A percentile compares a stretch with the other conserved stretches of the same genome.
phyloP scores from a whole-genome alignment of 2,888 invertebrate genomes.

The Lepidochrysops patricia region DNA sequence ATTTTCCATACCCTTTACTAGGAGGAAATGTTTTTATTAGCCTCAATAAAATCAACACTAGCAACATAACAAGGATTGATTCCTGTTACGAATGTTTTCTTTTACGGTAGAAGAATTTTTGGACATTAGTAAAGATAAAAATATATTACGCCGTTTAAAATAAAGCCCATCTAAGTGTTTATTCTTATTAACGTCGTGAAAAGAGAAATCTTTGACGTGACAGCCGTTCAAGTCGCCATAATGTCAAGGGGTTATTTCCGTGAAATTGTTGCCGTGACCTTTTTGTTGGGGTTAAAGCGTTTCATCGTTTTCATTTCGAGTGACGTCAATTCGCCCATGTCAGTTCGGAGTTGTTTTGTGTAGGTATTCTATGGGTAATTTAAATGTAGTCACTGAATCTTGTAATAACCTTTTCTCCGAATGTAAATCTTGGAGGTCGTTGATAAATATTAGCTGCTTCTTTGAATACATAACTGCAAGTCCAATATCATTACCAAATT shows the following conservation, averaged over 20 bases:
- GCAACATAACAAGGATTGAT: too few relatives aligned
- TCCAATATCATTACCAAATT: too few relatives aligned
- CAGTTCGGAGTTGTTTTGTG: neutral
- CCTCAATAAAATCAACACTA: too few relatives aligned
- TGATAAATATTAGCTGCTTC: too few relatives aligned
- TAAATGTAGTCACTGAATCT: neutral
- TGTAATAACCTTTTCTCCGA: neutral
- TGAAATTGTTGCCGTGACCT: constrained; percentile 29
- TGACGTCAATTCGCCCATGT: constrained; percentile 9
- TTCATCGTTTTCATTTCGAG: constrained; percentile 17
- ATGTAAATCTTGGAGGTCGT: too few relatives aligned
- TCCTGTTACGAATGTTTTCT: too few relatives aligned
- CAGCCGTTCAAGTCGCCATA: constrained; percentile 21
- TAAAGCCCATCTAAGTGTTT: neutral
- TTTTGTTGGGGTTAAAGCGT: constrained; percentile 28
- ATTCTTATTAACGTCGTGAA: constrained; percentile 4
- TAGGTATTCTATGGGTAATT: neutral
- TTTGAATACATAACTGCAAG: too few relatives aligned
- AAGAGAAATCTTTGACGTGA: constrained; percentile 18
- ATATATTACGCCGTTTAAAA: neutral
- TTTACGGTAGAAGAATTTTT: too few relatives aligned
- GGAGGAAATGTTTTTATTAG: too few relatives aligned
- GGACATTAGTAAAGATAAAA: too few relatives aligned
- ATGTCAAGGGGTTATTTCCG: constrained; percentile 29
- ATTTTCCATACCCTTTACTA: too few relatives aligned